Base-by-base conservation (phyloP, 2,797 vertebrate genomes). In the Acropternis orthonyx region DNA sequence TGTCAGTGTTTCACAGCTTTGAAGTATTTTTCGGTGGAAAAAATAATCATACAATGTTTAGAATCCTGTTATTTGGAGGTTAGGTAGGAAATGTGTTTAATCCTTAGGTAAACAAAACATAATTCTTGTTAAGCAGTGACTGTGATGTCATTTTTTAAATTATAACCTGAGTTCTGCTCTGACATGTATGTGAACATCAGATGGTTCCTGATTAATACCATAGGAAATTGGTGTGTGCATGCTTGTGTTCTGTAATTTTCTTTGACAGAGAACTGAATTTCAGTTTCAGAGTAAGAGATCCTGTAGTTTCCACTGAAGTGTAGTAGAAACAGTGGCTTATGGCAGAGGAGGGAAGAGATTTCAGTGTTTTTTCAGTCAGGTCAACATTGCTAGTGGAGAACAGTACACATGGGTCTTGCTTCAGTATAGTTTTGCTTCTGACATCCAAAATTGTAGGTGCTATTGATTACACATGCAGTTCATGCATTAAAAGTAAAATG, bases 261-360 rank as follows among this genome's bases (percentile, higher is more conserved):
- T 71, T 48, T 83, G 32, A 72, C 30, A 28, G 43, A 92, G 20
- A 91, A 73, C 14, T 52, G 10, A 82, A 69, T 82, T 87, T 86
- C 22, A 28, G 7, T 26, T 78, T 89, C 32, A 76, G 74, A 79
- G 32, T 89, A 73, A 62, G 43, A 85, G 20, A 37, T 73, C 39
- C 66, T 73, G 34, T 27, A 39, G 10, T 65, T 78, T 75, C 34
- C 37, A 41, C 37, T 26, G 13, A 66, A 69, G 14, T 27, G 27
- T 32, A 55, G 24, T 52, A 78, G 44, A 76, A 73, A 41, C 22
- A 59, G 32, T 72, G 41, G 37, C 24, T 89, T 79, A 55, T 7
- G 16, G 6, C 18, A 3, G 4, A 0, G 0, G 10, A 15, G 27
- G 30, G 65, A 36, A 39, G 26, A 78, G 10, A 26, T 58, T 23